These are phyloP conservation scores for Ophion slaviceki DNA, from an alignment of 2,888 invertebrate genomes.

Conservation along the genomic window DNA sequence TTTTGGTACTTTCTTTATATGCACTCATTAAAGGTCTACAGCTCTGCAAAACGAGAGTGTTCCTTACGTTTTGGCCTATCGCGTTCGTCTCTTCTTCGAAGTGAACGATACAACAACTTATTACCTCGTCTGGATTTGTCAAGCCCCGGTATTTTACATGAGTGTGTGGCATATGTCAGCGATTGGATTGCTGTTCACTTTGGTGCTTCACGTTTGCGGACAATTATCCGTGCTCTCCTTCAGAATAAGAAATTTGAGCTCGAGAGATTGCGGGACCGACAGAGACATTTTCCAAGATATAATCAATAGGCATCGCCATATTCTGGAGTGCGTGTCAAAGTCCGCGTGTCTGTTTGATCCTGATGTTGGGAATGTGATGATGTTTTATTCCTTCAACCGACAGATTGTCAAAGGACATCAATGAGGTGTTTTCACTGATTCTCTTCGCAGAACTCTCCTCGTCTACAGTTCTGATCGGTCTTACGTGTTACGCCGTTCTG, in stretches of 20 bases:
- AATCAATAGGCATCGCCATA: conserved; percentile 34
- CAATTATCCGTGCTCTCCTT: conserved; percentile 52
- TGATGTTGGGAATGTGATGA: neutral
- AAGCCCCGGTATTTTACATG: conserved; percentile 50
- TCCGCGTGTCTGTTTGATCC: neutral
- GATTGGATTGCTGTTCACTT: conserved; percentile 43
- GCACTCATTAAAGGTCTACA: conserved; percentile 28
- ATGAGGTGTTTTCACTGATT: conserved; percentile 54
- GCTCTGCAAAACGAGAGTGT: conserved; percentile 30
- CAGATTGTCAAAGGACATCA: conserved; percentile 53
- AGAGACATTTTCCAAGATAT: conserved; percentile 19
- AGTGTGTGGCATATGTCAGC: conserved; percentile 35
- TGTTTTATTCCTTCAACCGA: neutral
- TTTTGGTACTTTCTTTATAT: conserved; percentile 3
- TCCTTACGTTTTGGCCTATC: conserved; percentile 33
- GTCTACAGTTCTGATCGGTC: conserved; percentile 57
- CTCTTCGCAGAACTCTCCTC: conserved; percentile 61
- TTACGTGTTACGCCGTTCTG: conserved; percentile 54
- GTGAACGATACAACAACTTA: conserved; percentile 33
- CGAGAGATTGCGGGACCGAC: neutral
- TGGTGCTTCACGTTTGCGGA: conserved; percentile 47
- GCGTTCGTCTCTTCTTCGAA: conserved; percentile 27
- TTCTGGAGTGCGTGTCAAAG: conserved; percentile 26
- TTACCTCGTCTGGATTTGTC: conserved; percentile 49
- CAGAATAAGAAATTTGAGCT: conserved; percentile 43